These are phyloP conservation scores for Mesembrinibis cayennensis DNA, from an alignment of 2,113 vertebrate species.

Conservation along the genomic window DNA sequence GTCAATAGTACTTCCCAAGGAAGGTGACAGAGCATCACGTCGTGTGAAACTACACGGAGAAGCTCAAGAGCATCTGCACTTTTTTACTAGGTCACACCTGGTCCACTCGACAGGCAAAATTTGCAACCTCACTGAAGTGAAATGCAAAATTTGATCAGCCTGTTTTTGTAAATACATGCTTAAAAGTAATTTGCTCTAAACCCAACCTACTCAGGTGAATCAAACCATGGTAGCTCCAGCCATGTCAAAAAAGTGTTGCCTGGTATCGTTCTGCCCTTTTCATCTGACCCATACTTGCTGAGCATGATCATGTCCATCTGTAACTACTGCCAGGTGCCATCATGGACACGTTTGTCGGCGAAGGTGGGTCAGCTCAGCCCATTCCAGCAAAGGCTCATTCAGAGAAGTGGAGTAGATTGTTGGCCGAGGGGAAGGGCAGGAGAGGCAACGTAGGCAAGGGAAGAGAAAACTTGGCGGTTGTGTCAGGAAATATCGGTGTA, in stretches of 20 bases:
- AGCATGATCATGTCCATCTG: neutral
- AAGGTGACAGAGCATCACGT: neutral
- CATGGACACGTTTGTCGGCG: rapidly evolving
- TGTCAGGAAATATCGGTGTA: neutral
- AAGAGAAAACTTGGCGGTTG: neutral
- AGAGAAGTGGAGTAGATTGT: neutral
- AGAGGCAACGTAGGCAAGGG: neutral
- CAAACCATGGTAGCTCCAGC: neutral
- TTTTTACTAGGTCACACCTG: neutral
- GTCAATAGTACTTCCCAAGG: neutral
- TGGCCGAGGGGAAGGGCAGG: neutral
- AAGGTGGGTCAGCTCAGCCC: neutral
- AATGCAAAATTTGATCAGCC: neutral
- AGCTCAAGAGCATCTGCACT: neutral
- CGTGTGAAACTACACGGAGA: neutral
- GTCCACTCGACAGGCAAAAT: neutral
- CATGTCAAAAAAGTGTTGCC: neutral
- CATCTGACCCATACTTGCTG: neutral
- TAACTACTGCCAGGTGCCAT: neutral
- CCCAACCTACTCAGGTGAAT: neutral
- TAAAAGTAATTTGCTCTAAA: neutral
- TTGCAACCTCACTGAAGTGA: neutral
- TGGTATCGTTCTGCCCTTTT: neutral
- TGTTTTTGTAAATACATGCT: neutral
- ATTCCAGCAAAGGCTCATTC: neutral